Evolutionary conservation across 2,113 vertebrate species (phyloP), one percentile per base, ranked within the genome.

Genomic region (Athene noctua): DNA sequence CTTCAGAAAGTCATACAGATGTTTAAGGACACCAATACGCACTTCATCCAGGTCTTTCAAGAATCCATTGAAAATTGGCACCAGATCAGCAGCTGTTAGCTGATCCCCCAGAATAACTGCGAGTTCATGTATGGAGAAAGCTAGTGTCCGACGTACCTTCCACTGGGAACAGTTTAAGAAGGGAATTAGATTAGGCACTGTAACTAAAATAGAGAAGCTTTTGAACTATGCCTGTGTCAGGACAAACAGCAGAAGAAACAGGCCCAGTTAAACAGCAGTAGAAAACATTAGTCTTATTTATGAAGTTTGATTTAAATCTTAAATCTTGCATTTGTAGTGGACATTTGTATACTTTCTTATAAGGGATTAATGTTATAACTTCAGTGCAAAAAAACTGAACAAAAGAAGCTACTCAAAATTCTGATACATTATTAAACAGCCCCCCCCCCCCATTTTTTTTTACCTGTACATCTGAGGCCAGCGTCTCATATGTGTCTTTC

Each of bases 21-120:
- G 98, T 72, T 98, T 98, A 65, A 98, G 97, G 71, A 98, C 98
- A 21, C 98, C 98, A 36, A 98, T 98, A 25, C 96, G 94, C 26
- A 98, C 98, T 97, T 98, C 98, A 92, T 98, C 98, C 86, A 98
- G 96, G 90, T 98, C 98, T 88, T 98, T 98, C 83, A 98, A 79
- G 90, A 98, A 98, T 1, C 98, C 98, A 51, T 96, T 98, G 97
- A 98, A 98, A 81, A 99, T 79, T 7, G 98, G 98, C 36, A 98
- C 98, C 71, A 98, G 95, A 52, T 98, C 97, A 38, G 98, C 98
- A 19, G 98, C 98, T 9, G 97, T 98, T 8, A 98, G 49, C 81
- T 98, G 98, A 66, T 98, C 98, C 40, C 98, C 97, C 13, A 98
- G 95, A 87, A 98, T 98, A 88, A 98, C 97, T 9, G 98, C 98